These are phyloP conservation scores for Ditylenchus weischeri DNA, from an alignment of 2,888 invertebrate genomes.

Conservation along the genomic window DNA sequence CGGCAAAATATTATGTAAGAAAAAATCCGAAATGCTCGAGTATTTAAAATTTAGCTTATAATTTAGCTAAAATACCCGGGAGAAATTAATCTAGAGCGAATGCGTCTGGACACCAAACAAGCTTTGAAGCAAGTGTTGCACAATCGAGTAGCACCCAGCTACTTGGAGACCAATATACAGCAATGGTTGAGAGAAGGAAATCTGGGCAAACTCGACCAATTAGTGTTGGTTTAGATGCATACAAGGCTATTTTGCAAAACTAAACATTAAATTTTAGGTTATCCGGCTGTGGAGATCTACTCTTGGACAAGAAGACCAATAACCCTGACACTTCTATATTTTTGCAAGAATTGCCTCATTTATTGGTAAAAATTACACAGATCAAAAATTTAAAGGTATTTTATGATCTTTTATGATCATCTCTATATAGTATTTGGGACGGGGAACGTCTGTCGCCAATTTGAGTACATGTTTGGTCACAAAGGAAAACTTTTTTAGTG, in stretches of 20 bases:
- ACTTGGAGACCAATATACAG: constrained; percentile 73
- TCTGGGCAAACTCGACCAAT: constrained; percentile 52
- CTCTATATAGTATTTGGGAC: no score
- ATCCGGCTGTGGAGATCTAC: constrained; percentile 73
- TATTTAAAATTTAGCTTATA: no score
- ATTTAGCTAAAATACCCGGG: constrained; percentile 55
- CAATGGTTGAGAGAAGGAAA: constrained; percentile 89
- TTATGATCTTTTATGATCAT: no score
- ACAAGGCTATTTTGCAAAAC: neutral
- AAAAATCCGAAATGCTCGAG: no score
- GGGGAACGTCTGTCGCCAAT: no score
- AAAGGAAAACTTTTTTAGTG: no score
- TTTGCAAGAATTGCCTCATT: constrained; percentile 39
- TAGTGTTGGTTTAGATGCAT: constrained; percentile 37
- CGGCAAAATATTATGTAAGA: constrained; percentile 59
- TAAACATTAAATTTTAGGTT: constrained; percentile 18
- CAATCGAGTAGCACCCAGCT: constrained; percentile 58
- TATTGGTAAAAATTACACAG: constrained; percentile 33
- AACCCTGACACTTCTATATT: constrained; percentile 52
- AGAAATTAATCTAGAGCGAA: constrained; percentile 57
- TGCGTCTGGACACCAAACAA: constrained; percentile 56
- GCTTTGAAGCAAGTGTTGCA: constrained; percentile 48
- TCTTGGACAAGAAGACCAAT: constrained; percentile 65
- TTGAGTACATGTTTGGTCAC: no score
- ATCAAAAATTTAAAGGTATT: constrained; percentile 8